Evolutionary conservation across 2,888 invertebrate species (phyloP), one percentile per base, ranked within the genome.

Genomic region (Dynastes grantii): DNA sequence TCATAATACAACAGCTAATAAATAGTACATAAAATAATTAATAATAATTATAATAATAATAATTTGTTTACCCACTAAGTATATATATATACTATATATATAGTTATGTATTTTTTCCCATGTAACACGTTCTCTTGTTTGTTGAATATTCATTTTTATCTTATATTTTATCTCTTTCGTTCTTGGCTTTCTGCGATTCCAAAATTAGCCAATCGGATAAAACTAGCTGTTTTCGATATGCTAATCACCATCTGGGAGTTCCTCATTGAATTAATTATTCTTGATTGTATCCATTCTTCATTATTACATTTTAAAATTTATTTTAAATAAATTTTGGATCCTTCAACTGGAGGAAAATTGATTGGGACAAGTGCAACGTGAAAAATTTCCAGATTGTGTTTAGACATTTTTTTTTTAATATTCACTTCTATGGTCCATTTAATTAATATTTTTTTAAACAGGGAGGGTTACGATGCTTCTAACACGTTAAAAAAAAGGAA

Each of bases 131-230:
- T 40, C 16, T 37, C 22, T 37, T 65, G 40, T 65, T 55, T 55
- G 16, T 2, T 2, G 32, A 37, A n/a, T 55, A n/a, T 22, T 16
- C 13, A 6, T 22, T 29, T 29, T 32, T 63, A 13, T 63, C 27
- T 11, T 29, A 5, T 27, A 68, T 68, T 68, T 65, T 16, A 9
- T 13, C 32, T 64, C 32, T 5, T 37, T 40, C 40, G 13, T 8
- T 65, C 16, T 51, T 9, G 27, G 51, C 32, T 64, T 76, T 51
- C 29, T 13, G 2, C 16, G n/a, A n/a, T 51, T 79, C 75, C 79
- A 79, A 79, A 79, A 76, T 79, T 79, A 76, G 79, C 76, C 71
- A 79, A 79, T 79, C 79, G 70, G 68, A 49, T 61, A 49, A 61
- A 40, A n/a, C 22, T n/a, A 16, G 40, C 5, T 11, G 11, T 11